A percentile compares a stretch with the other conserved stretches of the same genome.
phyloP scores from a whole-genome alignment of 2,888 invertebrate species.

The Bruchidius siliquastri region DNA sequence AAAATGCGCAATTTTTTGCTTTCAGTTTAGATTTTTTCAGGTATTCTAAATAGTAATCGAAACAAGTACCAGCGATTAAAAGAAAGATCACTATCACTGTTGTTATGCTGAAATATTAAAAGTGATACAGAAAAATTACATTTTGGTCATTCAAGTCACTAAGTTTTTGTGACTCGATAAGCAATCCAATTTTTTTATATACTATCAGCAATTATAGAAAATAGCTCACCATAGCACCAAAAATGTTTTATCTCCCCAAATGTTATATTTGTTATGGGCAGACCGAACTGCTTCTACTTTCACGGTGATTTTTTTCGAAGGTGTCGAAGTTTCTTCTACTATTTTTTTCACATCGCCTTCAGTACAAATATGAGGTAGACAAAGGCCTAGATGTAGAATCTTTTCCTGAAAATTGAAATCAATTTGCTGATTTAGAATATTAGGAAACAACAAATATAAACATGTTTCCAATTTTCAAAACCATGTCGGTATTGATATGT shows the following conservation, averaged over 20 bases:
- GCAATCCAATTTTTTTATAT: not conserved
- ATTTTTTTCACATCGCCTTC: slow-evolving; percentile 58
- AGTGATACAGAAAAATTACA: slow-evolving; percentile 4
- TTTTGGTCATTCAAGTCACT: too few species aligned
- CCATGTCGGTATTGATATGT: too few species aligned
- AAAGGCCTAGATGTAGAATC: slow-evolving; percentile 69
- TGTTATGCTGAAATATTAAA: slow-evolving; percentile 49
- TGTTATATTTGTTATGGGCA: slow-evolving; percentile 60
- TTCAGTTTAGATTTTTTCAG: slow-evolving; percentile 46
- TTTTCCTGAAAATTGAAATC: slow-evolving; percentile 52
- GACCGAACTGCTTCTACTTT: slow-evolving; percentile 64
- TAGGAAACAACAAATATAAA: not conserved
- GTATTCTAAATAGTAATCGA: slow-evolving; percentile 63
- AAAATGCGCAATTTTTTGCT: slow-evolving; percentile 18
- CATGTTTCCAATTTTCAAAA: too few species aligned
- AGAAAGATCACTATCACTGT: slow-evolving; percentile 52
- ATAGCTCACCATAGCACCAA: slow-evolving; percentile 61
- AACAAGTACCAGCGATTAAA: slow-evolving; percentile 63
- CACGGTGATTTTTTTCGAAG: slow-evolving; percentile 50
- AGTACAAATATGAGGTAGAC: slow-evolving; percentile 67
- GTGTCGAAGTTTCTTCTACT: slow-evolving; percentile 52
- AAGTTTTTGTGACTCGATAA: too few species aligned
- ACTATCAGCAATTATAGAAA: not conserved
- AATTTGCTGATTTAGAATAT: not conserved
- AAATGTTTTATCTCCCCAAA: slow-evolving; percentile 67